Conservation (phyloP, 2,797 vertebrate genomes). For the Lithobates pipiens region DNA sequence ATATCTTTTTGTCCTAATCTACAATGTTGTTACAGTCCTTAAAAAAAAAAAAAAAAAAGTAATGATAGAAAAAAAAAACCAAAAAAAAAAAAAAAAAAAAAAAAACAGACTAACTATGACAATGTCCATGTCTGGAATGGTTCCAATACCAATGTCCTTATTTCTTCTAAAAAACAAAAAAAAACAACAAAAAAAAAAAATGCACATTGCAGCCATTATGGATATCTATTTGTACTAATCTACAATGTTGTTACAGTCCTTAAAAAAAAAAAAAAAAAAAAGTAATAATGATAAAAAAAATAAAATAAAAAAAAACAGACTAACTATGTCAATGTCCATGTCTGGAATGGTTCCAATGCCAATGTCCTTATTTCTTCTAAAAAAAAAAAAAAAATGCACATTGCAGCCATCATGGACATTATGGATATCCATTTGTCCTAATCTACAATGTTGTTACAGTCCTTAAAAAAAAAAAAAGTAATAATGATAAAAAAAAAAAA, state of each 20-base stretch:
- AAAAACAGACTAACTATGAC: slow-evolving; percentile 47
- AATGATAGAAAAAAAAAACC: neutral
- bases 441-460: slow-evolving; percentile 43
- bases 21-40: slow-evolving; percentile 53
- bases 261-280: slow-evolving; percentile 22
- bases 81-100: neutral
- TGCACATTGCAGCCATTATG: too few relatives aligned
- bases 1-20: slow-evolving; percentile 30
- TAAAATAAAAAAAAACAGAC: neutral
- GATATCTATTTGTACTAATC: too few relatives aligned
- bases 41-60: neutral
- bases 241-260: slow-evolving; percentile 28
- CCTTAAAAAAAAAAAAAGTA: too few relatives aligned
- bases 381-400: neutral
- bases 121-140: slow-evolving; percentile 44
- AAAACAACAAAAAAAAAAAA: neutral
- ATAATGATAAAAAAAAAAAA: neutral
- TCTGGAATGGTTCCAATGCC: slow-evolving; percentile 4
- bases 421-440: neutral
- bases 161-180: slow-evolving; percentile 3
- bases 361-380: neutral
- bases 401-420: too few relatives aligned
- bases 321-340: slow-evolving; percentile 52
- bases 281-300: slow-evolving; percentile 6
- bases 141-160: too few relatives aligned